Base-by-base conservation (phyloP, 2,888 invertebrate genomes). In the Nemotelus nigrinus region DNA sequence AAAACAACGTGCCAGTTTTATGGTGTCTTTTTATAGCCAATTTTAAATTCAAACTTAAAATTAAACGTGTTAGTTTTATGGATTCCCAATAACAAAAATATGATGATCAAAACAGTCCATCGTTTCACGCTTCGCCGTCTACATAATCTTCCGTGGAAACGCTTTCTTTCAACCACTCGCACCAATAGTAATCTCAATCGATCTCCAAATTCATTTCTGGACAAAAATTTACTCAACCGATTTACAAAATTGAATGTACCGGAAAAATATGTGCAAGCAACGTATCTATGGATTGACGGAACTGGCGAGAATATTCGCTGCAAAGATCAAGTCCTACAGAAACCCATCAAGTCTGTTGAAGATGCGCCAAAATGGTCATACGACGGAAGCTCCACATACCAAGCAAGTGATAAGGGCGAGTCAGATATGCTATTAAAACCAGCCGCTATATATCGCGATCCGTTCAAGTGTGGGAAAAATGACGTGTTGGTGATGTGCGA, bases 251-350 rank as follows among this genome's bases (percentile, higher is more conserved):
- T 97, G n/a, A 81, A 84, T 53, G 82, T 84, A n/a, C 84, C 85
- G 75, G 93, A 93, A 7, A 84, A 85, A 68, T 86, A 88, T 5
- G 86, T 91, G 5, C 89, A 92, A 78, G 91, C 90, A 25, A 90
- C 90, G 70, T 94, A 94, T 83, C 88, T 94, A 0, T 94, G 94
- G 94, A 90, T 95, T 78, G 94, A 94, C 82, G 94, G 93, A 3
- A 90, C 90, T 0, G 93, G 93, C 1, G 92, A 93, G 82, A 88
- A 91, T 82, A 81, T 94, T 8, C 89, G 94, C 25, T 89, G 90
- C 57, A 94, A 94, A 84, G 91, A 93, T 70, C 89, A 92, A 79
- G 92, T 93, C 0, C 87, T 94, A 47, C 90, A 92, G 83, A 91
- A 90, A 82, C 86, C 90, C 2, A 93, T 94, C 2, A 89, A 89